Evolutionary conservation across 2,888 invertebrate genomes (phyloP).

Genomic region (Zygothrica quintamaculata): DNA sequence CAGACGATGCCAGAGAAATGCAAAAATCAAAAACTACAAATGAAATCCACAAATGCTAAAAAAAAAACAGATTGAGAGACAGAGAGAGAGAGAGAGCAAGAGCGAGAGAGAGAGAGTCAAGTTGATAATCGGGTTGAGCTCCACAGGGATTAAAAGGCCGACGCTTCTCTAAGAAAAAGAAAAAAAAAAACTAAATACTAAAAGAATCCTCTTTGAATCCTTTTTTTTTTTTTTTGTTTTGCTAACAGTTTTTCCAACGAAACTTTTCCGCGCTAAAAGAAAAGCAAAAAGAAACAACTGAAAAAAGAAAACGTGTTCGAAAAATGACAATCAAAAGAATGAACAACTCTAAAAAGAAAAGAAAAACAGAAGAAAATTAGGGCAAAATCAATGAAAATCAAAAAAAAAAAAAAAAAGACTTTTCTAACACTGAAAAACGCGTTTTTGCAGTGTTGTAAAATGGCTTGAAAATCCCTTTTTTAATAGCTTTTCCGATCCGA

Average conservation of each 20-base stretch:
- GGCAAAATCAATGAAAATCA: constrained; percentile 2
- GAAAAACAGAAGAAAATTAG: too few species aligned
- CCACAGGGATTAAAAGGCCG: constrained; percentile 85
- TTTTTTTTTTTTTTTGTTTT: constrained; percentile 4
- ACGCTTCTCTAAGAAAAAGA: constrained; percentile 69
- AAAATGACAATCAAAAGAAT: constrained; percentile 29
- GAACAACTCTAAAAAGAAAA: too few species aligned
- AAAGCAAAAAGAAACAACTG: constrained; percentile 13
- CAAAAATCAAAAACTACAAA: constrained; percentile 66
- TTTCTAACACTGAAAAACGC: constrained; percentile 67
- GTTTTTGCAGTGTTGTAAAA: constrained; percentile 56
- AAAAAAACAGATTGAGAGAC: constrained; percentile 50
- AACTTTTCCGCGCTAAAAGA: not conserved
- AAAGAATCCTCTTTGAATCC: not conserved
- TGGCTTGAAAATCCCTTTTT: constrained; percentile 85
- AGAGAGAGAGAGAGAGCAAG: constrained; percentile 28
- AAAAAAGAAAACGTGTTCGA: constrained; percentile 29
- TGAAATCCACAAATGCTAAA: constrained; percentile 46
- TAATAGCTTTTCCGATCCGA: constrained; percentile 85
- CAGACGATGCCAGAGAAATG: constrained; percentile 80
- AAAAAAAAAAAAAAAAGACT: constrained; percentile 29
- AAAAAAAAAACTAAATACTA: constrained; percentile 27
- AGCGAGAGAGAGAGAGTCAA: constrained; percentile 56
- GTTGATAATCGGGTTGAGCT: constrained; percentile 84
- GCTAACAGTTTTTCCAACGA: constrained; percentile 6